Conservation (phyloP, 64 coral and sea anemone genomes). For the Platygyra sinensis region DNA sequence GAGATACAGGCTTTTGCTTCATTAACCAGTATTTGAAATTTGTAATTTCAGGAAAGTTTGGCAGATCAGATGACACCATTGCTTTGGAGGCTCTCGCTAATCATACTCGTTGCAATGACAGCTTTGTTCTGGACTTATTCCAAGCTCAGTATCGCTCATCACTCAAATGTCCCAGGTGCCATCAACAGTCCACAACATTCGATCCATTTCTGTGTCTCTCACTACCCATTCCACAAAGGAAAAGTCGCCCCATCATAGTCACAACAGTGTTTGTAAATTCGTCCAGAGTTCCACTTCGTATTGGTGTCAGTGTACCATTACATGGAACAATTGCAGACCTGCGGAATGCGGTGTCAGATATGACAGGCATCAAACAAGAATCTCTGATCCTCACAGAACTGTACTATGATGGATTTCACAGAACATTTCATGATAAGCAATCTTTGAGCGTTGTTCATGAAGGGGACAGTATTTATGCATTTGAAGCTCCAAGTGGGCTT, state of each 20-base stretch:
- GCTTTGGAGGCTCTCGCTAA: constrained; percentile 77
- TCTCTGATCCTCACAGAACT: constrained; percentile 85
- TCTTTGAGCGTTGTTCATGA: constrained; percentile 78
- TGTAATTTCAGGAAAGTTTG: constrained; percentile 79
- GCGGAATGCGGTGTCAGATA: constrained; percentile 65
- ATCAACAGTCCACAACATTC: constrained; percentile 90
- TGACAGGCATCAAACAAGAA: constrained; percentile 58
- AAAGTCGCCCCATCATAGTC: constrained; percentile 71
- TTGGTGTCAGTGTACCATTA: constrained; percentile 76
- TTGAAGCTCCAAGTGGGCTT: constrained; percentile 74
- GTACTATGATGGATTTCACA: constrained; percentile 77
- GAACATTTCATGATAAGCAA: constrained; percentile 79
- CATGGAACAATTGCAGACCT: constrained; percentile 67
- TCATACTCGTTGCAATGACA: constrained; percentile 88
- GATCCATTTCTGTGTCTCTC: constrained; percentile 92
- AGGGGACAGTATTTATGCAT: constrained; percentile 89
- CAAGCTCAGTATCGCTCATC: constrained; percentile 92
- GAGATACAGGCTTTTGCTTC: no score
- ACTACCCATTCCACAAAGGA: constrained; percentile 81
- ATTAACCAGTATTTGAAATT: neutral
- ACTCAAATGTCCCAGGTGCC: constrained; percentile 80
- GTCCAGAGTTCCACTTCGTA: constrained; percentile 72
- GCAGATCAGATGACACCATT: constrained; percentile 78
- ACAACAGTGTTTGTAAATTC: constrained; percentile 81
- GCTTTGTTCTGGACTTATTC: constrained; percentile 89